These are phyloP conservation scores for Gibbula magus DNA, from an alignment of 2,888 invertebrate genomes.

Conservation along the genomic window DNA sequence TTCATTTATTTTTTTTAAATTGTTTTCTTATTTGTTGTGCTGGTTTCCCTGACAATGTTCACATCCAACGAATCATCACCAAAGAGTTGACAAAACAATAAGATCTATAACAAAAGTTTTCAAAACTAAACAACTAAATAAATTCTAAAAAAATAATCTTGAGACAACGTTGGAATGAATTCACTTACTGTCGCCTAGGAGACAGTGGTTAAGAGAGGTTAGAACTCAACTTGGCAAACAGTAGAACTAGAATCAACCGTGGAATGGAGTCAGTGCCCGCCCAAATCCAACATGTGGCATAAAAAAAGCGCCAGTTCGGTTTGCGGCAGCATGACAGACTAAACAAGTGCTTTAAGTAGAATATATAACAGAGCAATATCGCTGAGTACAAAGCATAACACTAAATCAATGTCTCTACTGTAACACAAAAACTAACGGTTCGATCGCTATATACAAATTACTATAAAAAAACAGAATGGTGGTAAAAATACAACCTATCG, in stretches of 20 bases:
- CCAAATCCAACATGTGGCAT: background rate
- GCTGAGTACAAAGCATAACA: background rate
- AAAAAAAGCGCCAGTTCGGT: background rate
- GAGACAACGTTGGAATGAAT: slow-evolving; percentile 13
- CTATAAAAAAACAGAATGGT: slow-evolving; percentile 20
- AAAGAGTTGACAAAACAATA: background rate
- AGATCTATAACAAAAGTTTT: slow-evolving; percentile 2
- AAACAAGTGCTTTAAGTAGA: background rate
- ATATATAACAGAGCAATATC: background rate
- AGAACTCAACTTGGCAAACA: background rate
- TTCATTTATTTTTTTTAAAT: no score
- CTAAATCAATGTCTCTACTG: background rate
- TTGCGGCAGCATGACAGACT: background rate
- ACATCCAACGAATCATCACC: background rate
- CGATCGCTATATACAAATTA: slow-evolving; percentile 13
- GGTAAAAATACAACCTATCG: slow-evolving; percentile 1
- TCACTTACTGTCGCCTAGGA: background rate
- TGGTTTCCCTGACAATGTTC: background rate
- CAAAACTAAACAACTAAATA: slow-evolving; percentile 17
- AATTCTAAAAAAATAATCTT: slow-evolving; percentile 18
- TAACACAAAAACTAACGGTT: background rate
- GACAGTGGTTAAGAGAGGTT: background rate
- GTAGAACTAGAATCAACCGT: background rate
- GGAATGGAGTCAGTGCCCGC: background rate
- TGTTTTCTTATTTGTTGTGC: background rate